A percentile compares a stretch with the other conserved stretches of the same genome.
These are phyloP conservation scores for Rugalucina vietnamica DNA, from an alignment of 2,888 invertebrate species.

Conservation along the genomic window DNA sequence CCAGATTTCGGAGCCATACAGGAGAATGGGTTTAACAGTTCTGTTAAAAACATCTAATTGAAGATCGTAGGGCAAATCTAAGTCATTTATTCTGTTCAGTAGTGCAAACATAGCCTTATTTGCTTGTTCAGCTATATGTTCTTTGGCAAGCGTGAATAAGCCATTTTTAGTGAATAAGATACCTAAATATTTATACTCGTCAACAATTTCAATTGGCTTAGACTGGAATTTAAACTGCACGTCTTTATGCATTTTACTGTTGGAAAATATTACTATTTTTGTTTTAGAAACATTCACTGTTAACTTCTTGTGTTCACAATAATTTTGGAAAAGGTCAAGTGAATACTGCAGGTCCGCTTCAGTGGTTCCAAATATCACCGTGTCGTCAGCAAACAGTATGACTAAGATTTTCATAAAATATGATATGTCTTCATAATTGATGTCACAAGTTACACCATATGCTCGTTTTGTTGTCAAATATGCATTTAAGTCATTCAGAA, in stretches of 20 bases:
- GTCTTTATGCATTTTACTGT: slow-evolving; percentile 5
- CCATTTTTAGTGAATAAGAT: slow-evolving; percentile 15
- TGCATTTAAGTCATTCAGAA: not conserved
- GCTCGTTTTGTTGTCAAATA: not conserved
- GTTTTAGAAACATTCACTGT: slow-evolving; percentile 39
- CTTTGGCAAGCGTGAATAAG: slow-evolving; percentile 4
- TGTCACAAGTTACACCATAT: not conserved
- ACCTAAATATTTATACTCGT: slow-evolving; percentile 6
- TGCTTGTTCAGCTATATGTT: not conserved
- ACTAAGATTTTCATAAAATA: slow-evolving; percentile 19
- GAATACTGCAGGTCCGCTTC: slow-evolving; percentile 18
- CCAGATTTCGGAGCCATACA: not conserved
- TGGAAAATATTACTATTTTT: slow-evolving; percentile 36
- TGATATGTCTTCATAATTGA: not conserved
- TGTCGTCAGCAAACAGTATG: slow-evolving; percentile 41
- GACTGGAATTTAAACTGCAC: not conserved
- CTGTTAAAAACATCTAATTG: not conserved
- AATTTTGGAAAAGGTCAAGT: slow-evolving; percentile 18
- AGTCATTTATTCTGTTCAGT: not conserved
- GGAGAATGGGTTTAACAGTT: not conserved
- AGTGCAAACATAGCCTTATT: not conserved
- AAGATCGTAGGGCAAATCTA: not conserved
- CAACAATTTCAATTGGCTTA: slow-evolving; percentile 3
- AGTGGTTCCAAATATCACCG: slow-evolving; percentile 29
- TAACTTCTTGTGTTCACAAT: slow-evolving; percentile 34